Conservation (phyloP, 2,888 invertebrate genomes). For the Chrysopilus asiliformis region DNA sequence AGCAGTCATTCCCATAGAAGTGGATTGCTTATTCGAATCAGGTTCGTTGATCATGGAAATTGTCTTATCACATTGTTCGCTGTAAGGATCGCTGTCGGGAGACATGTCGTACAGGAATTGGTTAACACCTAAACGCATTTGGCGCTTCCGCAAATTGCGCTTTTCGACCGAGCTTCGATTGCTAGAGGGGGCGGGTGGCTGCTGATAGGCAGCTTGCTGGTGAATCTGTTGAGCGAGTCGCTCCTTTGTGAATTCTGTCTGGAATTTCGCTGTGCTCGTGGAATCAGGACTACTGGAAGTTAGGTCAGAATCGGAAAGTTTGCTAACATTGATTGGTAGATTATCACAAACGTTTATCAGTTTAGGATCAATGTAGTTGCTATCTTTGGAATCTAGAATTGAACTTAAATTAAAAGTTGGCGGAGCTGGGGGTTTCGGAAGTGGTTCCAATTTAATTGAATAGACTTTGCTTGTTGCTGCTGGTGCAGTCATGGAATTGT, state of each 20-base stretch:
- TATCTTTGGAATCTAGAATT: constrained; percentile 16
- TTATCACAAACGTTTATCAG: constrained; percentile 59
- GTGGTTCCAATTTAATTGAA: constrained; percentile 14
- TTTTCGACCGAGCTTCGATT: constrained; percentile 17
- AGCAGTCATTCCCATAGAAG: constrained; percentile 26
- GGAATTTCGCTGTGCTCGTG: constrained; percentile 16
- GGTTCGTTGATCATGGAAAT: constrained; percentile 6
- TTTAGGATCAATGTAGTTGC: constrained; percentile 42
- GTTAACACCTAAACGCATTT: constrained; percentile 34
- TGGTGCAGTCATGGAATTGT: constrained; percentile 16
- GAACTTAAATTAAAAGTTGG: not conserved
- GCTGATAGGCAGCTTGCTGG: not conserved
- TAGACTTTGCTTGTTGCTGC: constrained; percentile 13
- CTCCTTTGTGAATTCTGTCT: constrained; percentile 1
- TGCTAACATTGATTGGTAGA: constrained; percentile 45
- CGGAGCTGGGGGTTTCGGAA: constrained; percentile 6
- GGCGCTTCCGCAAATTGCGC: constrained; percentile 29
- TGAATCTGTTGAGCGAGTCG: too few relatives aligned
- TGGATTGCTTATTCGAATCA: constrained; percentile 5
- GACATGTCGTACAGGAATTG: constrained; percentile 35
- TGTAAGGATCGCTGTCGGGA: constrained; percentile 29
- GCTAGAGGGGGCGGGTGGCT: constrained; percentile 15
- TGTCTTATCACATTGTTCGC: constrained; percentile 40
- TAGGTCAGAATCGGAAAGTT: constrained; percentile 23
- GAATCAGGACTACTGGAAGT: constrained; percentile 19